Evolutionary conservation across 2,888 invertebrate genomes (phyloP).

Genomic region (Blomia tropicalis): DNA sequence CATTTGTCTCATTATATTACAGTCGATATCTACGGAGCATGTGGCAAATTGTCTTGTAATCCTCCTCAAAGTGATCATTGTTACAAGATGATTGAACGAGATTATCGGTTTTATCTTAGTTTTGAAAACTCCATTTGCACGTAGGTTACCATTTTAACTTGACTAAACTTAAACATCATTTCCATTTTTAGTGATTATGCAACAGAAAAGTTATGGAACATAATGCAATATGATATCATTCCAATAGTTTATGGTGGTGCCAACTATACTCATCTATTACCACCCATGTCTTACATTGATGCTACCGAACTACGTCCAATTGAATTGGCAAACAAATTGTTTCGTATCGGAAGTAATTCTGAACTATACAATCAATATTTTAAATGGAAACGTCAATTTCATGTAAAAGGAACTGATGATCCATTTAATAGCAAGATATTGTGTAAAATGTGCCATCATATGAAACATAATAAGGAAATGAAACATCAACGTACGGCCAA

Average conservation of each 20-base stretch:
- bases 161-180: no score
- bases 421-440: neutral
- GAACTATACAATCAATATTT: neutral
- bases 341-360: neutral
- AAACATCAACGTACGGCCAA: no score
- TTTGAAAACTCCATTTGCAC: slow-evolving; percentile 23
- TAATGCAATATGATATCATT: slow-evolving; percentile 20
- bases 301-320: neutral
- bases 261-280: slow-evolving; percentile 16
- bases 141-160: neutral
- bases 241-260: slow-evolving; percentile 23
- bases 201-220: slow-evolving; percentile 18
- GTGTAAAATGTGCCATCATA: slow-evolving; percentile 1
- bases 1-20: slow-evolving; percentile 1
- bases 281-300: slow-evolving; percentile 19
- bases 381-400: neutral
- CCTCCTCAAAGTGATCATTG: neutral
- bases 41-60: slow-evolving; percentile 11
- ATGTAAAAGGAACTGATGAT: neutral
- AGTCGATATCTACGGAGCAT: slow-evolving; percentile 22
- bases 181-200: slow-evolving; percentile 22
- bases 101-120: slow-evolving; percentile 21
- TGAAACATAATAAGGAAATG: no score
- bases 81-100: neutral
- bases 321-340: neutral